phyloP scores from a whole-genome alignment of 2,113 vertebrate species.

The Rhabdornis inornatus region DNA sequence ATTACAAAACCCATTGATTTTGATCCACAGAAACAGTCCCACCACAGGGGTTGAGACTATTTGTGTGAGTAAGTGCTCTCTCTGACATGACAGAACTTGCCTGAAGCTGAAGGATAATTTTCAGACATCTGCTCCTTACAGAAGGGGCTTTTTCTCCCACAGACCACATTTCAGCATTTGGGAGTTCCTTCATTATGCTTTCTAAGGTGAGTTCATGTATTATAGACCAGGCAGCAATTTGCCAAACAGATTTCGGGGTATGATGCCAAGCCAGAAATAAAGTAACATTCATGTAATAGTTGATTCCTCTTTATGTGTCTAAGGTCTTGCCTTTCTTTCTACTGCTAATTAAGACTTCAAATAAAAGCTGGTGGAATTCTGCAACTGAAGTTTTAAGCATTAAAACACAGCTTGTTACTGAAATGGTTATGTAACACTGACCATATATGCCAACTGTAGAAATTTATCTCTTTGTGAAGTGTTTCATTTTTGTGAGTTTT shows the following conservation, averaged over 20 bases:
- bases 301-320: background rate
- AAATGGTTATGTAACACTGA: background rate
- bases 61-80: background rate
- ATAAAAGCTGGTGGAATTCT: background rate
- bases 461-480: background rate
- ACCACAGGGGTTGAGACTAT: background rate
- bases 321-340: background rate
- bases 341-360: conserved; percentile 3
- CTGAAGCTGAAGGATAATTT: conserved; percentile 34
- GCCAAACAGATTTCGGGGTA: background rate
- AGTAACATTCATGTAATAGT: background rate
- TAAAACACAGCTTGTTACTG: background rate
- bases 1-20: background rate
- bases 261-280: background rate
- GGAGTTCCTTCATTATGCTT: background rate
- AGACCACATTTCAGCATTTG: background rate
- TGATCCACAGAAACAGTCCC: background rate
- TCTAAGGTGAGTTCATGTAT: background rate
- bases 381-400: background rate
- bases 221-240: background rate
- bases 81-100: conserved; percentile 39
- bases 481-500: background rate
- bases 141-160: background rate
- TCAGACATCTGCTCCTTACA: conserved; percentile 39
- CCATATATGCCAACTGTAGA: background rate